Base-by-base conservation (phyloP, 2,888 invertebrate genomes). In the Leucophenga maculata region DNA sequence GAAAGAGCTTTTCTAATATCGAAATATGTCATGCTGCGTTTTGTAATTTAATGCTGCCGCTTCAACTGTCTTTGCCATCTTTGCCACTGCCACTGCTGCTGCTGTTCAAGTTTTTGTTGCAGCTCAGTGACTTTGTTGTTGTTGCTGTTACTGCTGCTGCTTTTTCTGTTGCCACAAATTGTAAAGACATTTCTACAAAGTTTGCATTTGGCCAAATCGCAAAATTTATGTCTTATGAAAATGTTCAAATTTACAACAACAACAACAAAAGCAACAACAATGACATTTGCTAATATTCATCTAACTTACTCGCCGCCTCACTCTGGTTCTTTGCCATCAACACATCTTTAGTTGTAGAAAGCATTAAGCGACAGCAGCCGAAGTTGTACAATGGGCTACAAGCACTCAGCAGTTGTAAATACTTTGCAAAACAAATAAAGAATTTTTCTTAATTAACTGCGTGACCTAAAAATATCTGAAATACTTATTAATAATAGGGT, bases 201-300 rank as follows among this genome's bases (percentile, higher is more conserved):
- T 20, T 22, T 78, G 74, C 82, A 83, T 80, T 80, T 79, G 79
- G 82, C 83, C 75, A 81, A 81, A 81, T 82, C 75, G 77, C 75
- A 75, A 74, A 83, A 77, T 83, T 84, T 84, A 83, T 83, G 83
- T 79, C 82, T 83, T 80, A 85, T 83, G 79, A 83, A 85, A 82
- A 80, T 76, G 76, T 74, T 74, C 72, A 69, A 72, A 69, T 65
- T 55, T 62, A 66, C 72, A 67, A 62, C 31, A 69, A 69, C 65
- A 71, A 52, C 60, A 54, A 55, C 66, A 55, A 71, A 65, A 57
- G 67, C 70, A 71, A 67, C 57, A 59, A 62, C 62, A 52, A 52
- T 22, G 48, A 4, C 52, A 52, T 50, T 50, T 16, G 50, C 50
- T 50, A 16, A 39, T 39, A 39, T 39, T 1, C 8, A 39, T 39